phyloP scores from a whole-genome alignment of 2,888 invertebrate genomes.

The Himalopsyche kuldschensis region DNA sequence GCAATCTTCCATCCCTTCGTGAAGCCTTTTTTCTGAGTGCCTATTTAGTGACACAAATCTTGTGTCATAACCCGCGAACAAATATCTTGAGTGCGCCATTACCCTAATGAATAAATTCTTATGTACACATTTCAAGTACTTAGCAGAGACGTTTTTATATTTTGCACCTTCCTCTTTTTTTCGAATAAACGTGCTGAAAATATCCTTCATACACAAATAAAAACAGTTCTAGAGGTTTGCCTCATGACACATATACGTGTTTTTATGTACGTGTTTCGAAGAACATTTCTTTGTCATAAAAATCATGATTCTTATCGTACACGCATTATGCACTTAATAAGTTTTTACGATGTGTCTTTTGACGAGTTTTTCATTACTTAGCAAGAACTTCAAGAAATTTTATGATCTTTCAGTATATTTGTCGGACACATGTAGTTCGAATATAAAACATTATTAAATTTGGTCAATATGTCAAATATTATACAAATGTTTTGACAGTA shows the following conservation, averaged over 20 bases:
- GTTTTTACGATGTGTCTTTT: neutral
- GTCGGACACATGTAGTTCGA: no score
- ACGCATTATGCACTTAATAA: neutral
- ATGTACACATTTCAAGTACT: neutral
- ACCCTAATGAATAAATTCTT: constrained; percentile 25
- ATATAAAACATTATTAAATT: no score
- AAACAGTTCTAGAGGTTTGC: neutral
- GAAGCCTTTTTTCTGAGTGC: constrained; percentile 5
- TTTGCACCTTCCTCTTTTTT: neutral
- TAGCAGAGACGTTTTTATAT: neutral
- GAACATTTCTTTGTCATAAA: neutral
- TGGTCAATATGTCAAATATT: no score
- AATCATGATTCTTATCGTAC: neutral
- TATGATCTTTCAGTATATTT: no score
- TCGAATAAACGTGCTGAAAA: neutral
- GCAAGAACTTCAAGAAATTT: no score
- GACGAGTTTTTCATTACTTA: neutral
- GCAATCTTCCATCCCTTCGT: constrained; percentile 3
- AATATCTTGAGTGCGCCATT: constrained; percentile 20
- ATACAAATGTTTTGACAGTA: no score
- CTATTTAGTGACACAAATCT: constrained; percentile 17
- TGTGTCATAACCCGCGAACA: constrained; percentile 15
- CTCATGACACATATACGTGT: neutral
- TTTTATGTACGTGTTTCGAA: neutral
- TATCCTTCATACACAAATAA: neutral